Base-by-base conservation (phyloP, 2,113 vertebrate genomes). In the Nothocercus julius region DNA sequence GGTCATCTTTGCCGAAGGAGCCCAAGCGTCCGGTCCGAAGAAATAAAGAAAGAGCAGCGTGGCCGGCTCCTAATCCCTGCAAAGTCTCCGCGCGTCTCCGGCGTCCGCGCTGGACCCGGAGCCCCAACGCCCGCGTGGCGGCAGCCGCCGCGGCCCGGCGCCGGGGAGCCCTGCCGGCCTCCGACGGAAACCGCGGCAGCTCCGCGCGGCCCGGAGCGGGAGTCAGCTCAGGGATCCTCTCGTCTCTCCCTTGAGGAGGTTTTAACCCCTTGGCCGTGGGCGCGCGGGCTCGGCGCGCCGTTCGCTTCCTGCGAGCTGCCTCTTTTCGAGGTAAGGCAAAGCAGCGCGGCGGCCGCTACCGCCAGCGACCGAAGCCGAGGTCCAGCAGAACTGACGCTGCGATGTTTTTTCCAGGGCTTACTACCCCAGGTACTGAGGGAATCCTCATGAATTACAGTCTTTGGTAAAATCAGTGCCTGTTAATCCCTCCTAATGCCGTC, bases 191-290 rank as follows among this genome's bases (percentile, higher is more conserved):
- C 16, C 19, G 20, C 45, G 44, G 45, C 49, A 22, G 49, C 49
- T 49, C 49, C 21, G 21, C 10, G 20, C 14, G 49, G 49, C 21
- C 45, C 22, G 49, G 49, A 49, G 11, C 49, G 21, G 49, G 49
- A 49, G 49, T 21, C 49, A 47, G 47, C 21, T 24, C 54, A 5
- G 63, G 1, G 0, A 76, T 64, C 82, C 91, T 73, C 74, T 51
- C 63, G 32, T 70, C 95, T 94, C 54, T 49, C 93, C 89, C 49
- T 91, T 89, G 96, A 95, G 91, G 89, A 95, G 85, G 45, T 92
- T 95, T 92, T 95, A 91, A 96, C 95, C 93, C 91, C 49, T 74
- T 93, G 77, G 62, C 58, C 83, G 3, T 24, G 90, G 81, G 61
- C 78, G 84, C 74, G 84, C 62, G 1, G 67, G 58, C 63, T 80